Evolutionary conservation across 2,888 invertebrate species (phyloP), one percentile per base, ranked within the genome.

Genomic region (Nowickia ferox): DNA sequence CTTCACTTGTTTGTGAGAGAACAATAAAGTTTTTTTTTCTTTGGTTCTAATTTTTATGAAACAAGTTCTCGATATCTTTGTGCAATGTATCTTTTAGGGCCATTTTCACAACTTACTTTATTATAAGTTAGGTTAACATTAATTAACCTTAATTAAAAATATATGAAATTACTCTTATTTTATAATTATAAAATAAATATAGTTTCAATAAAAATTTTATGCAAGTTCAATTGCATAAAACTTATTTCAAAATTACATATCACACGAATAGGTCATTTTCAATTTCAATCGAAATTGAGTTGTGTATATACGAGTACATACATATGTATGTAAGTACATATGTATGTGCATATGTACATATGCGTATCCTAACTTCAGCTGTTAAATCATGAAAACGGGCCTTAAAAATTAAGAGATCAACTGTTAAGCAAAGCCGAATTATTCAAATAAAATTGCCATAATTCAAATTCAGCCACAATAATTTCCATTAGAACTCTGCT

Each of bases 361-460:
- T n/a, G n/a, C 11, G 5, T 22, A 22, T 11, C 8, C 4, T 55
- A 22, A 51, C 30, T 30, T 30, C 30, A 30, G 30, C 30, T 55
- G 4, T 55, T 13, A 11, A 55, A 4, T 22, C 15, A 30, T 59
- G 40, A 59, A 59, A 59, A 40, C 40, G 40, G 38, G 5, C n/a
- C 10, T 38, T 15, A 40, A 40, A 40, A 59, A 40, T 59, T 8
- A n/a, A 40, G n/a, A 40, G n/a, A 40, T 65, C 5, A 57, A 61
- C 17, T 59, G 38, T 30, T 38, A 74, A 85, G 85, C 85, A 53
- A 81, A 82, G 75, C 55, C 11, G 42, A 57, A 17, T 66, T 42
- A 13, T 30, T 61, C 22, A 5, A 59, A 77, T 17, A 68, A 59
- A 40, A 46, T 40, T 61, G 40, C 19, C 6, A 68, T 30, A 61